These are phyloP conservation scores for Aradophagus sp. DNA, from an alignment of 1,140 invertebrate species.

Conservation along the genomic window DNA sequence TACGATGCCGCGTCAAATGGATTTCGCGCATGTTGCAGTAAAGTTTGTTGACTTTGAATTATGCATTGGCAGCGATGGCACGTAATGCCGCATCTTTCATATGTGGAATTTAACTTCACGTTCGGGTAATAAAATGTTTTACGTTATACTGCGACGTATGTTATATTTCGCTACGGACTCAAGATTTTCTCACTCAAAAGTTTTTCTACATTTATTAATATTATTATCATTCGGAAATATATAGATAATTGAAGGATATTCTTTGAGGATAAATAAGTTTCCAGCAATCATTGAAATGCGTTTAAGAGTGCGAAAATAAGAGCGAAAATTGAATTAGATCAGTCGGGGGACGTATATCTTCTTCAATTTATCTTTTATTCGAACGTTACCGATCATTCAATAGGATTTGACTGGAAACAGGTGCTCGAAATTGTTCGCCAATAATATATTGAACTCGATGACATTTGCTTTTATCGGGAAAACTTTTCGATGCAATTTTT, in stretches of 20 bases:
- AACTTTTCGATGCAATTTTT: constrained; percentile 33
- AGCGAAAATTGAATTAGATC: constrained; percentile 9
- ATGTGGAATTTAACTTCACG: neutral
- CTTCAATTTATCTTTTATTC: constrained; percentile 9
- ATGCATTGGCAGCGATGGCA: constrained; percentile 12
- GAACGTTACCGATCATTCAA: constrained; percentile 32
- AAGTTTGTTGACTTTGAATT: constrained; percentile 13
- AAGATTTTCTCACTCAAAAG: too few species aligned
- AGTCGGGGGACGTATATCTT: constrained; percentile 17
- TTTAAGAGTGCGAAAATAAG: too few species aligned
- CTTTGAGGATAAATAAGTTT: too few species aligned
- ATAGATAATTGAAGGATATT: too few species aligned
- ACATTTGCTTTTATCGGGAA: constrained; percentile 31
- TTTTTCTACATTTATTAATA: too few species aligned
- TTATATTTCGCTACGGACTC: neutral
- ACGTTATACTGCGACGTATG: neutral
- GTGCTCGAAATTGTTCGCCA: constrained; percentile 36
- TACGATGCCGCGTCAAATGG: constrained; percentile 19
- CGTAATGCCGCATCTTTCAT: constrained; percentile 4
- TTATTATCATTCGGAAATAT: too few species aligned
- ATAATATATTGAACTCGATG: constrained; percentile 29
- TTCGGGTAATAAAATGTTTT: too few species aligned
- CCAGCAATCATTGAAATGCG: too few species aligned
- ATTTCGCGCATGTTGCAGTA: constrained; percentile 2
- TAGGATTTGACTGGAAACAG: constrained; percentile 28